Percentiles rank a stretch among this genome's conserved stretches.
phyloP scores from a whole-genome alignment of 2,797 vertebrate genomes.

The Clamator glandarius region DNA sequence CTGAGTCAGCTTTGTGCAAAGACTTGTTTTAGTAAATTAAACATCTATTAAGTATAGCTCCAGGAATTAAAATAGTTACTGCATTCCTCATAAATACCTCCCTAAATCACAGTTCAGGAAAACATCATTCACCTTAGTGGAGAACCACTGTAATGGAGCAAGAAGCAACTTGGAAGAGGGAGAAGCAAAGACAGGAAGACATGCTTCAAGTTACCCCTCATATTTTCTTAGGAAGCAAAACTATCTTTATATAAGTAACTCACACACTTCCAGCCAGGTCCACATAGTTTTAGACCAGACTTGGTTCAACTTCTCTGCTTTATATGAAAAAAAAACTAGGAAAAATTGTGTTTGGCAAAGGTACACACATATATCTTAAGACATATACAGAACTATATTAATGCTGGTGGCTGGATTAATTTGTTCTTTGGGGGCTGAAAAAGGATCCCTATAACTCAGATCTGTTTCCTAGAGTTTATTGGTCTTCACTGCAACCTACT shows the following conservation, averaged over 20 bases:
- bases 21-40: conserved; percentile 42
- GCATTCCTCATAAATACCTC: conserved; percentile 23
- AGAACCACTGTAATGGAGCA: conserved; percentile 61
- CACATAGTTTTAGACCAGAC: background rate
- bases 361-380: background rate
- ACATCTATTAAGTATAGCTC: conserved; percentile 9
- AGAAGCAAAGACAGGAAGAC: background rate
- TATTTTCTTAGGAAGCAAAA: conserved; percentile 61
- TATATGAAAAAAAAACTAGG: background rate
- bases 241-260: conserved; percentile 44
- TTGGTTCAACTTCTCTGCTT: background rate
- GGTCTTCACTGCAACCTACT: background rate
- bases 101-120: conserved; percentile 60
- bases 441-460: background rate
- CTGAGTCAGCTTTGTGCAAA: conserved; percentile 41
- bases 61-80: conserved; percentile 40
- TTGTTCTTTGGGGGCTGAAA: background rate
- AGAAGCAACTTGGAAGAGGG: conserved; percentile 62
- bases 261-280: background rate
- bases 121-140: conserved; percentile 62
- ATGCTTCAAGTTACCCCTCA: conserved; percentile 8
- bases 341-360: conserved; percentile 12
- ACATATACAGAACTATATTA: background rate
- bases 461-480: background rate
- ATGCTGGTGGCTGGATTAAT: background rate